Evolutionary conservation across 2,113 vertebrate species (phyloP), one percentile per base, ranked within the genome.

Genomic region (Corvus hawaiiensis): DNA sequence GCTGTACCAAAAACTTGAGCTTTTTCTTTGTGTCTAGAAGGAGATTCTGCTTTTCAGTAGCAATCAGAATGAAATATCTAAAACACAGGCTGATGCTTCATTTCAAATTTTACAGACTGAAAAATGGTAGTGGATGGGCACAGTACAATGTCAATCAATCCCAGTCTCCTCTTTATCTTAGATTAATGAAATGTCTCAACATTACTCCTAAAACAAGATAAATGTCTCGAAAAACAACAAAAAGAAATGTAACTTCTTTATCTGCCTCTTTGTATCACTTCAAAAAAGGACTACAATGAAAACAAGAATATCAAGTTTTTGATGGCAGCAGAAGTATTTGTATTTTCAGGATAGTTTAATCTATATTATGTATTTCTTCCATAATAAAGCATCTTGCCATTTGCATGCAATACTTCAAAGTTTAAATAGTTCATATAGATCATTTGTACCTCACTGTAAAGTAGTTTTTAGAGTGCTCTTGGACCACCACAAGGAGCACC

Each of bases 371-470:
- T n/a, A 78, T 87, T 89, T 74, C 35, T 28, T 93, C 32, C 11
- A 39, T 26, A 75, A 77, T 52, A 78, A 80, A 91, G 39, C n/a
- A 59, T 44, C 16, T 95, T 96, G 32, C 61, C 18, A 37, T 67
- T 74, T 91, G 43, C 20, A 27, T 73, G 52, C 21, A 90, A 16
- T 78, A 44, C 23, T 73, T 94, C 11, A 22, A 35, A 33, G 39
- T 93, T 96, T 93, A 59, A 93, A 39, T 69, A 85, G 16, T 85
- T 97, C 32, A 37, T 13, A 54, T 12, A 92, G 35, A 62, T 94
- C 4, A 59, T 89, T 76, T 95, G 28, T 93, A 41, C 28, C 48
- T 68, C 27, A 33, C 17, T 54, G 33, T 92, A 48, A 71, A 91
- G 16, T 88, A 84, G 48, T 80, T 90, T 90, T 94, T 46, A 64